Base-by-base conservation (phyloP, 53 echinoderm and acorn worm species). In the Holothuria leucospilota region DNA sequence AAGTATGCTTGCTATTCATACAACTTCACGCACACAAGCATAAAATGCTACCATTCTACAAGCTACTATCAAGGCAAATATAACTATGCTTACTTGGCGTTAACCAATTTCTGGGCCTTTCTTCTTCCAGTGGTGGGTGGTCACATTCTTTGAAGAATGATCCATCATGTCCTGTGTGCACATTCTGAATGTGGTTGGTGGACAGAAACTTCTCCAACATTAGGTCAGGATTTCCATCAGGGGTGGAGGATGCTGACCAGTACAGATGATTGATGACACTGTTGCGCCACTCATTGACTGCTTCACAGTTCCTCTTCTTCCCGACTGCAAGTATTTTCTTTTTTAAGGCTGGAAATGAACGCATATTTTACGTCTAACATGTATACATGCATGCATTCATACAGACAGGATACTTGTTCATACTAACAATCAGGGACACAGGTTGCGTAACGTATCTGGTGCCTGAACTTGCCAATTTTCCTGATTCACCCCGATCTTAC, bases 101-200 rank as follows among this genome's bases (percentile, higher is more conserved):
- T 29, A 94, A 72, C 89, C 85, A 94, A 27, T 94, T 94, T 52
- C 85, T 89, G 7, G 40, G 87, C 60, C 84, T 69, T 66, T 69
- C 70, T 34, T 68, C 79, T 40, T 64, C 64, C 20, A 92, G 66
- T 9, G 84, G 58, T 2, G 86, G 84, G 78, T 94, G 94, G 25
- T 82, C 77, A 73, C 94, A 92, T 34, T 53, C 29, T 2, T 79
- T 82, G 29, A 88, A 94, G 6, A 77, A 42, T 20, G 42, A 10
- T 5, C 89, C 87, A 11, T 90, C 88, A 23, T 90, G 86, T 1
- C 86, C 86, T 14, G 69, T 25, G 71, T 90, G 90, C 6, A 61
- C 69, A 10, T 60, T 60, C 39, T 90, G 85, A 29, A 89, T 29
- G 26, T 89, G 89, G 78, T 85, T 89, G 3, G 42, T 38, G 41